Conservation (phyloP, 2,888 invertebrate genomes). For the Drosophila paramelanica region DNA sequence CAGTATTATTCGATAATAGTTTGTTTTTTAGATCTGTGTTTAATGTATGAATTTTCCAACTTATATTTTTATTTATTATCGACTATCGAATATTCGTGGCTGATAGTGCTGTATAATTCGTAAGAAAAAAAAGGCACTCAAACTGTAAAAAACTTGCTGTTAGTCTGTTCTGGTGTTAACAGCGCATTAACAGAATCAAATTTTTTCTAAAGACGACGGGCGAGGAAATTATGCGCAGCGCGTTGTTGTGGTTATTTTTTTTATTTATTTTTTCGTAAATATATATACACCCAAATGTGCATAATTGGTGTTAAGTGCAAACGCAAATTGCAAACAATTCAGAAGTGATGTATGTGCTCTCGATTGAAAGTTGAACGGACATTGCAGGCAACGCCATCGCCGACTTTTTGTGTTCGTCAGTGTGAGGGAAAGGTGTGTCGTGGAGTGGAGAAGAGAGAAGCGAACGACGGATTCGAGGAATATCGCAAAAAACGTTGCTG, state of each 20-base stretch:
- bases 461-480: slow-evolving; percentile 55
- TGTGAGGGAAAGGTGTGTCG: slow-evolving; percentile 9
- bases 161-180: slow-evolving; percentile 15
- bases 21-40: not conserved
- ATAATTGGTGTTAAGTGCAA: slow-evolving; percentile 55
- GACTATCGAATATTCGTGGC: not conserved
- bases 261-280: slow-evolving; percentile 73
- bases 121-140: slow-evolving; percentile 2
- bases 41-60: too few species aligned
- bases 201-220: slow-evolving; percentile 45
- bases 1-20: not conserved
- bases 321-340: slow-evolving; percentile 27
- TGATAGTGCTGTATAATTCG: not conserved
- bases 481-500: slow-evolving; percentile 62
- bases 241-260: slow-evolving; percentile 69
- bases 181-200: slow-evolving; percentile 40
- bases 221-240: slow-evolving; percentile 72
- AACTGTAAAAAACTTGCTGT: not conserved
- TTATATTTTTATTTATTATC: not conserved
- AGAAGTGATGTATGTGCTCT: slow-evolving; percentile 46
- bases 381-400: slow-evolving; percentile 53
- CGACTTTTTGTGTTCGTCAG: slow-evolving; percentile 14
- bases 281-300: slow-evolving; percentile 42
- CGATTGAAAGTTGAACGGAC: slow-evolving; percentile 46
- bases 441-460: not conserved